Conservation (phyloP, 2,888 invertebrate genomes). For the Zaprionus obscuricornis region DNA sequence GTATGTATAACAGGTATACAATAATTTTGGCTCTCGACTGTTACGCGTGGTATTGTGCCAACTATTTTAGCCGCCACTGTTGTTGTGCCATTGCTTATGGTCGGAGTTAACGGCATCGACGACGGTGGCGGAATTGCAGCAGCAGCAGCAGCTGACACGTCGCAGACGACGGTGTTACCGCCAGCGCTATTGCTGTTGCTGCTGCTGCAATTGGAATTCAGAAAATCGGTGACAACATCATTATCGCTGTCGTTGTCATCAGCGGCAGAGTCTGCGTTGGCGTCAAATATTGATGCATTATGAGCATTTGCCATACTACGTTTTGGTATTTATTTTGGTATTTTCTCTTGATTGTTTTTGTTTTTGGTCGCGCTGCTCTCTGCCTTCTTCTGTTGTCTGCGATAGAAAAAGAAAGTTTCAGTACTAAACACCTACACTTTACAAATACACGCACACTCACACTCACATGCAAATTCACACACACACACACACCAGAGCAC, state of each 20-base stretch:
- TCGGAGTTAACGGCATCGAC: background rate
- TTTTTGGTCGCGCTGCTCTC: too few relatives aligned
- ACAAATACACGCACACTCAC: slow-evolving; percentile 21
- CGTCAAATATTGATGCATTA: slow-evolving; percentile 38
- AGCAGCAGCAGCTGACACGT: slow-evolving; percentile 21
- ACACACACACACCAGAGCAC: slow-evolving; percentile 27
- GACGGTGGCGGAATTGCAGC: too few relatives aligned
- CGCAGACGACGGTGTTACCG: too few relatives aligned
- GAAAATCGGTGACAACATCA: slow-evolving; percentile 83
- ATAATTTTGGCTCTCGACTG: slow-evolving; percentile 75
- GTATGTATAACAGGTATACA: slow-evolving; percentile 81
- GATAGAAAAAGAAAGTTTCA: slow-evolving; percentile 77
- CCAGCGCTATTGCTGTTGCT: slow-evolving; percentile 32
- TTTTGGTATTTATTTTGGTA: too few relatives aligned
- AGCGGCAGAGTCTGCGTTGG: slow-evolving; percentile 19
- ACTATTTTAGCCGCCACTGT: slow-evolving; percentile 34
- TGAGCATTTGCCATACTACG: slow-evolving; percentile 69
- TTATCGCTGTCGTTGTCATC: slow-evolving; percentile 83
- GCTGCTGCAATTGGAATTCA: slow-evolving; percentile 80
- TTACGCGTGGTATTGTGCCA: slow-evolving; percentile 38
- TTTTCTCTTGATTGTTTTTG: too few relatives aligned
- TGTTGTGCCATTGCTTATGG: slow-evolving; percentile 35
- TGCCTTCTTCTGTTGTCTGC: slow-evolving; percentile 32
- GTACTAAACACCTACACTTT: slow-evolving; percentile 49
- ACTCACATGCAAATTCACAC: slow-evolving; percentile 20